Evolutionary conservation across 1,140 invertebrate genomes (phyloP).

Genomic region (Sycophila sp.): DNA sequence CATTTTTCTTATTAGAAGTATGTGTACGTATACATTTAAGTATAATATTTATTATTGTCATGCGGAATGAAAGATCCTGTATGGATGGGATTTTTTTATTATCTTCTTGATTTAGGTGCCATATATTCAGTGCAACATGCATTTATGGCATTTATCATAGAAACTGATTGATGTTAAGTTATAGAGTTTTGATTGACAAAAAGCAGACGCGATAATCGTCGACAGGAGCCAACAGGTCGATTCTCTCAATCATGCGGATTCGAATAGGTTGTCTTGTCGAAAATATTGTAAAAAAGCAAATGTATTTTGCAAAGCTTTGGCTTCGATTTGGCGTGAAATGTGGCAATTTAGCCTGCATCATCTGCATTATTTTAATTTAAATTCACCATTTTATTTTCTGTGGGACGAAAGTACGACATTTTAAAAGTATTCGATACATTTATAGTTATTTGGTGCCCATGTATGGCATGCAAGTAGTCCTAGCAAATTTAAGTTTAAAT

Average conservation of each 20-base stretch:
- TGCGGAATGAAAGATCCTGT: no score
- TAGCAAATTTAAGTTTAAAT: no score
- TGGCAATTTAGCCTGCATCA: no score
- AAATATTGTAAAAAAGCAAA: no score
- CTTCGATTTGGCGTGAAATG: no score
- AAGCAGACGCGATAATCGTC: slow-evolving; percentile 25
- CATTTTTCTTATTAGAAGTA: not conserved
- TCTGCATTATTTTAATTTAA: not conserved
- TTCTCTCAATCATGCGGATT: slow-evolving; percentile 26
- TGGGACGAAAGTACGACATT: not conserved
- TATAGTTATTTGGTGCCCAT: not conserved
- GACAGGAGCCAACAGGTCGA: slow-evolving; percentile 32
- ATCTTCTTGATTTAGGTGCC: not conserved
- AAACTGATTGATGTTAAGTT: slow-evolving; percentile 9
- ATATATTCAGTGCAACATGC: slow-evolving; percentile 13
- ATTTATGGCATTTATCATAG: slow-evolving; percentile 5
- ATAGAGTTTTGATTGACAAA: slow-evolving; percentile 20
- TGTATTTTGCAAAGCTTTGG: slow-evolving; percentile 10
- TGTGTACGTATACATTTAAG: not conserved
- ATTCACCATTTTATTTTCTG: not conserved
- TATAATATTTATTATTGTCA: not conserved
- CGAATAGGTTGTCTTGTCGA: slow-evolving; percentile 32
- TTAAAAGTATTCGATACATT: not conserved
- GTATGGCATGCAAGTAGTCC: no score
- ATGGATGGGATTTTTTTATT: not conserved